Base-by-base conservation (phyloP, 2,888 invertebrate species). In the Hirtodrosophila histrioides region DNA sequence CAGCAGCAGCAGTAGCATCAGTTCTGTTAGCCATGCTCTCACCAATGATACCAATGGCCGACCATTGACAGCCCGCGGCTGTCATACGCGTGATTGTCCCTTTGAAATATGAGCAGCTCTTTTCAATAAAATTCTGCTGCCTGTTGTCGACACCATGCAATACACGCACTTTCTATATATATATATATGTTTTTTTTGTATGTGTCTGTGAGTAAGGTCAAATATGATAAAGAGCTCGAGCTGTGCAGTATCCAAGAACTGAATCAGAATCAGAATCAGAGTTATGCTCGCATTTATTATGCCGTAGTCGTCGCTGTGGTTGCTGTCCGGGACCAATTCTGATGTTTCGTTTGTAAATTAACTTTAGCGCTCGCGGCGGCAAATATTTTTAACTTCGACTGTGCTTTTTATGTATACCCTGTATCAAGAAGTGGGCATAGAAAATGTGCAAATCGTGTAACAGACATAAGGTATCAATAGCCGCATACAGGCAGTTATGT, bases 311-410 rank as follows among this genome's bases (percentile, higher is more conserved):
- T 84, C 75, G 79, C 54, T 60, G 49, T 41, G 69, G 70, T 64
- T 66, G 56, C 63, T 78, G 61, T 56, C 64, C 74, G 75, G 62
- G 64, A 70, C 80, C 80, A 62, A 75, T 79, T 83, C 77, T 71
- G 80, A 85, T 85, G 82, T 85, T 84, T 84, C 83, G 85, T 83
- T 85, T 84, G 78, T 80, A 85, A 84, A 84, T 84, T 82, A 84
- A 85, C 78, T 84, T 80, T 78, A 69, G 70, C 66, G 83, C 83
- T 72, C 67, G 83, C 80, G 83, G 83, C 83, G 53, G 43, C 56
- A 62, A 72, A 80, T 70, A 78, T 80, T 82, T 78, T 73, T 70
- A 74, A 48, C 62, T 61, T 71, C 43, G 27, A 27, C 6, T 23
- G 17, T 17, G 17, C 17, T 40, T 45, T 31, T 12, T 9, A 5